Evolutionary conservation across 2,113 vertebrate genomes (phyloP).

Genomic region (Callaeas wilsoni): DNA sequence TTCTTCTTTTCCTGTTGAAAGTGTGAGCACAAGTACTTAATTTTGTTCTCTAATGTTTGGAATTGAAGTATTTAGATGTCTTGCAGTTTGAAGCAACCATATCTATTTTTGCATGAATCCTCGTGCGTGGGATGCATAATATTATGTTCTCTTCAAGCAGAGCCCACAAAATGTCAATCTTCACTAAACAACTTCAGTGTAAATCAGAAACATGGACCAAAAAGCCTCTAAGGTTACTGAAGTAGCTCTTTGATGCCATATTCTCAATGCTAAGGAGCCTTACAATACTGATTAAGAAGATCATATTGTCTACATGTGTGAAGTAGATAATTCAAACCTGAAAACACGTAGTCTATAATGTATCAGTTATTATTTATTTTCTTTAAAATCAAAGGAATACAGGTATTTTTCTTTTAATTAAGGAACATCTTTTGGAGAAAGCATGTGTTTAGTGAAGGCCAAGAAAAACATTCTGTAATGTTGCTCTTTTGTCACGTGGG

Average conservation of each 20-base stretch:
- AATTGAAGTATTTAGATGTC: not conserved
- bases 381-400: not conserved
- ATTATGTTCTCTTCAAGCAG: not conserved
- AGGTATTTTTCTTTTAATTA: not conserved
- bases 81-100: not conserved
- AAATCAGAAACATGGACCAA: not conserved
- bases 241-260: not conserved
- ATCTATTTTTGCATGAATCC: not conserved
- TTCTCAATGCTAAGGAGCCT: not conserved
- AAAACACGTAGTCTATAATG: not conserved
- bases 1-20: not conserved
- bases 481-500: not conserved
- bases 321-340: not conserved
- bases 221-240: not conserved
- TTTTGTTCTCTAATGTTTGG: not conserved
- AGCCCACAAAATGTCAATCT: not conserved
- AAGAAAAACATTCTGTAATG: not conserved
- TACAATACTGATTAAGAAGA: not conserved
- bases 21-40: not conserved
- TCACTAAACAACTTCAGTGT: not conserved
- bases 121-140: not conserved
- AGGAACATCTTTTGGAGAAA: not conserved
- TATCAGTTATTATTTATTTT: not conserved
- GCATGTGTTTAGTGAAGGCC: not conserved
- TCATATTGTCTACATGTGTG: not conserved